Evolutionary conservation across 2,113 vertebrate species (phyloP).

Genomic region (Nerophis ophidion): DNA sequence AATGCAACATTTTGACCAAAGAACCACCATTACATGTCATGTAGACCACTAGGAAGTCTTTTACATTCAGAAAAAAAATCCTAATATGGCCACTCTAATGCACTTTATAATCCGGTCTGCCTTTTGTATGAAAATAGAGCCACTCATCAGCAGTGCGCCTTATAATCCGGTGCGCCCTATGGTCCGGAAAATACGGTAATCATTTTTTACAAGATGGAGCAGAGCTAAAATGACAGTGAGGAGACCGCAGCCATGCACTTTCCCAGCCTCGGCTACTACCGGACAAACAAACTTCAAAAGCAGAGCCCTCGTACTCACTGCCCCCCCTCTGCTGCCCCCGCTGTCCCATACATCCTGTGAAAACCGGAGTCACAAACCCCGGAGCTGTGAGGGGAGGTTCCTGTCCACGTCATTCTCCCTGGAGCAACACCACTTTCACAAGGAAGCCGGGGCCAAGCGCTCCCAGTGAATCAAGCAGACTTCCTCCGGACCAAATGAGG

Average conservation of each 20-base stretch:
- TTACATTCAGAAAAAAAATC: no score
- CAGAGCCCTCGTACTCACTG: slow-evolving; percentile 28
- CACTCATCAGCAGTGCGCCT: no score
- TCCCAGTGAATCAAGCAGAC: slow-evolving; percentile 56
- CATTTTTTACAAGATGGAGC: background rate
- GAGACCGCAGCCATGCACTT: slow-evolving; percentile 61
- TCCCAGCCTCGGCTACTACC: slow-evolving; percentile 79
- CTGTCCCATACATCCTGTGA: slow-evolving; percentile 74
- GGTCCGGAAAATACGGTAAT: no score
- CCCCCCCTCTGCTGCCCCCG: slow-evolving; percentile 39
- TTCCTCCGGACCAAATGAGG: slow-evolving; percentile 51
- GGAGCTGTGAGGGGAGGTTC: slow-evolving; percentile 45
- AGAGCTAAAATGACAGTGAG: slow-evolving; percentile 4
- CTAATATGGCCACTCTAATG: no score
- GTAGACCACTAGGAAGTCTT: no score
- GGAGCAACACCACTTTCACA: slow-evolving; percentile 62
- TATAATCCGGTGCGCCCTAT: no score
- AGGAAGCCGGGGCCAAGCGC: slow-evolving; percentile 49
- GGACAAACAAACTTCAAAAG: slow-evolving; percentile 92
- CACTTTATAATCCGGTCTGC: no score
- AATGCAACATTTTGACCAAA: no score
- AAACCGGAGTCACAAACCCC: slow-evolving; percentile 42
- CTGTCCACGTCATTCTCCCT: slow-evolving; percentile 49
- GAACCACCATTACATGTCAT: no score
- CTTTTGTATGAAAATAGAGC: no score